These are phyloP conservation scores for Epirrhoe tristata DNA, from an alignment of 2,888 invertebrate genomes.

Conservation along the genomic window DNA sequence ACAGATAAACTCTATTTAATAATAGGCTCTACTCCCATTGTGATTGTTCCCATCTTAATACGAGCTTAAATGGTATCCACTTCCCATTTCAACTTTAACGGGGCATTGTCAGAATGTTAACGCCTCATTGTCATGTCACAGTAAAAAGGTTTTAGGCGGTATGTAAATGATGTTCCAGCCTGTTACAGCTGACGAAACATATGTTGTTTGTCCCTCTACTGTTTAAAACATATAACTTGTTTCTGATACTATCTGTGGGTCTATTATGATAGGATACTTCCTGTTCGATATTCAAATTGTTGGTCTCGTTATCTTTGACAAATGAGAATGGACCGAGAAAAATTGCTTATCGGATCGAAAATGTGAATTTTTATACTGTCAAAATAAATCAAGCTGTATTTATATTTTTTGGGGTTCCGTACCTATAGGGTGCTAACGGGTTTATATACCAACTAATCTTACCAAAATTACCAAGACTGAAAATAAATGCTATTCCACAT, in stretches of 20 bases:
- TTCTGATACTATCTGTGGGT: slow-evolving; percentile 61
- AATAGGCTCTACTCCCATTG: slow-evolving; percentile 42
- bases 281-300: slow-evolving; percentile 40
- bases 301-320: slow-evolving; percentile 33
- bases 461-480: slow-evolving; percentile 2
- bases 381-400: neutral
- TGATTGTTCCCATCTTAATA: slow-evolving; percentile 41
- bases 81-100: slow-evolving; percentile 72
- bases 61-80: slow-evolving; percentile 57
- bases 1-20: slow-evolving; percentile 40
- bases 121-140: slow-evolving; percentile 80
- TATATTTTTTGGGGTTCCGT: neutral
- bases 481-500: slow-evolving; percentile 43
- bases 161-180: slow-evolving; percentile 76
- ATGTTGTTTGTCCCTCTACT: slow-evolving; percentile 71
- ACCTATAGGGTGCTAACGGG: too few relatives aligned
- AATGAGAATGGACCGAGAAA: slow-evolving; percentile 30
- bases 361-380: neutral
- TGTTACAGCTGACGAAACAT: slow-evolving; percentile 77
- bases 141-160: slow-evolving; percentile 69
- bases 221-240: slow-evolving; percentile 67
- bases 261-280: slow-evolving; percentile 46
- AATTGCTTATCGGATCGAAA: slow-evolving; percentile 21
- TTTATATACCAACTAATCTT: too few relatives aligned
- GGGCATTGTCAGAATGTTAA: slow-evolving; percentile 76